Conservation (phyloP, 2,113 vertebrate species). For the Sorex araneus region DNA sequence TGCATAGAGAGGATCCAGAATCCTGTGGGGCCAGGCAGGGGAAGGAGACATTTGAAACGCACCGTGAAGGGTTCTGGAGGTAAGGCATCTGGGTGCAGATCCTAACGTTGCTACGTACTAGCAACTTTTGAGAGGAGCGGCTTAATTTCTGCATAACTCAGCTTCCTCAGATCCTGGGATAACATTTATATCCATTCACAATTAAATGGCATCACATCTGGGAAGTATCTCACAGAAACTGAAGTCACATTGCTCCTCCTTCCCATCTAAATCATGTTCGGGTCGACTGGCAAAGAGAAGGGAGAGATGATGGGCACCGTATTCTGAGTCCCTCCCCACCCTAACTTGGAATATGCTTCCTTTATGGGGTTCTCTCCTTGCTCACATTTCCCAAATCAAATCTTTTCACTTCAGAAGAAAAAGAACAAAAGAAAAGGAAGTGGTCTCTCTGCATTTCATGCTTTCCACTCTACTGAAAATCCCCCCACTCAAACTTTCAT, state of each 20-base stretch:
- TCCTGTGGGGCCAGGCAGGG: conserved; percentile 52
- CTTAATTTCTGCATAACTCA: background rate
- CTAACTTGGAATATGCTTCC: too few species aligned
- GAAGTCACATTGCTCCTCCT: background rate
- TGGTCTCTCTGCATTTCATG: background rate
- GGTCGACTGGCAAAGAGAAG: background rate
- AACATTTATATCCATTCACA: background rate
- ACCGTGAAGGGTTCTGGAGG: background rate
- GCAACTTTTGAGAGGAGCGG: background rate
- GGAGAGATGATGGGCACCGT: too few species aligned
- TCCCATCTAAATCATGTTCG: background rate
- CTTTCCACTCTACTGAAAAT: conserved; percentile 20
- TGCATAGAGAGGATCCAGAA: conserved; percentile 80
- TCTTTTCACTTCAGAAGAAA: background rate
- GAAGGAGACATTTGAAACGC: background rate
- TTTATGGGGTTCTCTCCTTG: background rate
- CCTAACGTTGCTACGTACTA: background rate
- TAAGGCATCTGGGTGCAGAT: conserved; percentile 6
- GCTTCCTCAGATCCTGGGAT: background rate
- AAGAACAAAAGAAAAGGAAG: background rate
- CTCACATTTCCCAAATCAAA: background rate
- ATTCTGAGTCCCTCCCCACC: too few species aligned
- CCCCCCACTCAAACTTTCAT: background rate
- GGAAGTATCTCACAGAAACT: background rate
- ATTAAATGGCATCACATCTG: background rate